These are phyloP conservation scores for Megaustenia siamemsis DNA, from an alignment of 2,888 invertebrate species.

Conservation along the genomic window DNA sequence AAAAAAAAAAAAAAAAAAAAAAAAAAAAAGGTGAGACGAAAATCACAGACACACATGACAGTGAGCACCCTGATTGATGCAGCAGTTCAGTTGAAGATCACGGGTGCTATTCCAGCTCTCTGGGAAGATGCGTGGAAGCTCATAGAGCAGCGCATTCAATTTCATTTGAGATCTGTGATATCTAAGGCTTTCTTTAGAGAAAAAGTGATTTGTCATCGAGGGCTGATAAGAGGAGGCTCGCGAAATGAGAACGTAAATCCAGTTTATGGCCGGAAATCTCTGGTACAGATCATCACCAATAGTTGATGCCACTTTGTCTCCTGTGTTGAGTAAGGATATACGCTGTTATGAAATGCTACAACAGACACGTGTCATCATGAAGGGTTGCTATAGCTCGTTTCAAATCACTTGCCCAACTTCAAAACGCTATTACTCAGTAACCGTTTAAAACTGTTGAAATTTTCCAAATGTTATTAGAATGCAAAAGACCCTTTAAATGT, in stretches of 20 bases:
- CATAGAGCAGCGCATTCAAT: background rate
- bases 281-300: background rate
- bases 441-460: no score
- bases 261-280: background rate
- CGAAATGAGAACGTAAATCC: conserved; percentile 15
- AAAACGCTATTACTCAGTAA: no score
- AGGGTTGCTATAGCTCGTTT: no score
- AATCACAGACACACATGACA: background rate
- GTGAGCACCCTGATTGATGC: background rate
- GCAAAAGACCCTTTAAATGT: no score
- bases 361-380: no score
- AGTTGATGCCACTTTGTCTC: no score
- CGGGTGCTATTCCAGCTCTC: background rate
- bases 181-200: background rate
- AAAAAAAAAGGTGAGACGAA: background rate
- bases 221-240: background rate
- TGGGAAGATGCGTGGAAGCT: background rate
- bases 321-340: no score
- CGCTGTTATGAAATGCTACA: no score
- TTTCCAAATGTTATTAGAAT: no score
- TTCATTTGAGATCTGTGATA: conserved; percentile 1
- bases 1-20: background rate
- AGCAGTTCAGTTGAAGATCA: background rate
- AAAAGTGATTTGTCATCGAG: conserved; percentile 3
- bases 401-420: no score